Conservation (phyloP, 2,797 vertebrate species). For the Botia almorhae region DNA sequence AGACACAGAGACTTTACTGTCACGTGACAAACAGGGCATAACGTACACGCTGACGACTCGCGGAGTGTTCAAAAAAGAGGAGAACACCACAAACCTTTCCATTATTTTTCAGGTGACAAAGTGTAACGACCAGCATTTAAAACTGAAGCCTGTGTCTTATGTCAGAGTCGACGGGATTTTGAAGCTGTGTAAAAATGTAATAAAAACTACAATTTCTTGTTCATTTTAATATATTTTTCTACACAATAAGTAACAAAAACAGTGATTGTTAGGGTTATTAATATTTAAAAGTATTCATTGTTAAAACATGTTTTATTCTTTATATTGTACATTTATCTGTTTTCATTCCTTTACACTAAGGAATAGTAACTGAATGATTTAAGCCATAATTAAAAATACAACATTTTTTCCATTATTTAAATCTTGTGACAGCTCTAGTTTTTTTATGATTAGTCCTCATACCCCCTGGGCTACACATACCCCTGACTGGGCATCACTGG, state of each 20-base stretch:
- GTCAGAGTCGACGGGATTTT: conserved; percentile 60
- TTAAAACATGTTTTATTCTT: conserved; percentile 46
- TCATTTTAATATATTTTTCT: no score
- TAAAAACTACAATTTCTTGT: conserved; percentile 49
- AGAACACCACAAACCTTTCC: conserved; percentile 48
- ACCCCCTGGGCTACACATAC: neutral
- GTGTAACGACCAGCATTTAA: conserved; percentile 56
- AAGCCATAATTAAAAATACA: no score
- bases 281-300: no score
- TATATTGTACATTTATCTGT: no score
- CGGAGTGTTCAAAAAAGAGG: conserved; percentile 11
- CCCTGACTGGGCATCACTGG: conserved; percentile 22
- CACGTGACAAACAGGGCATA: conserved; percentile 56
- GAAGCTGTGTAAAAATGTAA: conserved; percentile 72
- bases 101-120: conserved; percentile 61
- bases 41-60: conserved; percentile 43
- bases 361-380: conserved; percentile 41
- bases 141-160: conserved; percentile 57
- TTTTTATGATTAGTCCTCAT: neutral
- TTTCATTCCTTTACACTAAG: no score
- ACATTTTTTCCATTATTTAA: no score
- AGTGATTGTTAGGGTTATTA: no score
- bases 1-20: conserved; percentile 60
- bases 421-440: no score
- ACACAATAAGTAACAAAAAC: no score